These are phyloP conservation scores for Nesidiocoris tenuis DNA, from an alignment of 2,888 invertebrate genomes.

Conservation along the genomic window DNA sequence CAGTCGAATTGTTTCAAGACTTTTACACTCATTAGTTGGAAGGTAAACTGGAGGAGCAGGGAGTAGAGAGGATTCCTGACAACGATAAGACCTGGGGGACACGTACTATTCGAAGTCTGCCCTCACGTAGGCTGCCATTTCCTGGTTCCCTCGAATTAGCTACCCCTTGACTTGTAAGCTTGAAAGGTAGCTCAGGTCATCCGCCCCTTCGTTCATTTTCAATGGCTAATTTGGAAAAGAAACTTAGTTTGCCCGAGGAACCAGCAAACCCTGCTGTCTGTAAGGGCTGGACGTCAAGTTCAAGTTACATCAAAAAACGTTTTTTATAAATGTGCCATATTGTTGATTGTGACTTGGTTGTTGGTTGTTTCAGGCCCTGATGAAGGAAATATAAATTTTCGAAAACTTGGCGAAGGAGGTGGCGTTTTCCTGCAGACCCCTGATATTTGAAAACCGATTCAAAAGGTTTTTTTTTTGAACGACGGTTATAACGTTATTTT, in stretches of 20 bases:
- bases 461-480: too few relatives aligned
- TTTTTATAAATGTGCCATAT: too few relatives aligned
- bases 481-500: too few relatives aligned
- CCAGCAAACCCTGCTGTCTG: neutral
- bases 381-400: too few relatives aligned
- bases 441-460: too few relatives aligned
- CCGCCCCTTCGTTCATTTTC: slow-evolving; percentile 12
- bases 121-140: slow-evolving; percentile 33
- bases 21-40: slow-evolving; percentile 22
- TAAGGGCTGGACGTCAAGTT: too few relatives aligned
- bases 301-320: too few relatives aligned
- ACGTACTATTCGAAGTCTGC: slow-evolving; percentile 32
- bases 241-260: slow-evolving; percentile 19
- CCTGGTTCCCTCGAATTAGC: slow-evolving; percentile 36
- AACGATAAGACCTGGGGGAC: slow-evolving; percentile 28
- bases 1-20: slow-evolving; percentile 37
- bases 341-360: too few relatives aligned
- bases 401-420: too few relatives aligned
- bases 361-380: too few relatives aligned
- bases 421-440: too few relatives aligned
- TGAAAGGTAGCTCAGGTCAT: slow-evolving; percentile 9
- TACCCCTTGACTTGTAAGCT: neutral
- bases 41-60: slow-evolving; percentile 1
- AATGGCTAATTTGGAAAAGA: slow-evolving; percentile 26
- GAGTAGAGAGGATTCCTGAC: neutral